A percentile compares a stretch with the other conserved stretches of the same genome.
Evolutionary conservation across 2,113 vertebrate species (phyloP).

Genomic region (Mionectes macconnelli): DNA sequence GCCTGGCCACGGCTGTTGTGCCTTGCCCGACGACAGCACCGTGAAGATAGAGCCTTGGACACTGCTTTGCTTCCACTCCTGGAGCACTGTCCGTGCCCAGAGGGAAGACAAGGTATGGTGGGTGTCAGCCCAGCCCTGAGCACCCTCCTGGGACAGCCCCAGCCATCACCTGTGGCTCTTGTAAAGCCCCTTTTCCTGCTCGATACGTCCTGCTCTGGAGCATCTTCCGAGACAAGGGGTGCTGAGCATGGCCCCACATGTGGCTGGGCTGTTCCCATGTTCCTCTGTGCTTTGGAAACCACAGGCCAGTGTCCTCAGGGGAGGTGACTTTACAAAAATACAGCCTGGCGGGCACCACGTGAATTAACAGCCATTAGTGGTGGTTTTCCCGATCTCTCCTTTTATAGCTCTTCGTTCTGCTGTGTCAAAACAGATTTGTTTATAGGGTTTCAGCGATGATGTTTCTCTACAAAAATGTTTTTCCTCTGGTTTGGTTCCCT

Average conservation of each 20-base stretch:
- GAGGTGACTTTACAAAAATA: neutral
- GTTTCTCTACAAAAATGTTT: constrained; percentile 17
- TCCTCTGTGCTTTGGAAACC: neutral
- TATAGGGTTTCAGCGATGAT: neutral
- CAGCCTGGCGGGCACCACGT: neutral
- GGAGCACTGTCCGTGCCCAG: neutral
- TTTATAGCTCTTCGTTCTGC: constrained; percentile 27
- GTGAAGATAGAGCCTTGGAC: neutral
- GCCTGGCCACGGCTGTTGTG: neutral
- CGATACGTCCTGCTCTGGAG: fast-evolving
- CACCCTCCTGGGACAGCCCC: neutral
- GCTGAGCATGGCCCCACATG: neutral
- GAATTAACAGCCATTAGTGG: neutral
- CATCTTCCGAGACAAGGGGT: fast-evolving
- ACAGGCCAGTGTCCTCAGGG: neutral
- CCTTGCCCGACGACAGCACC: neutral
- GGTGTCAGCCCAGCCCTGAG: neutral
- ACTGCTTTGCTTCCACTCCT: fast-evolving
- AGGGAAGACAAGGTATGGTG: neutral
- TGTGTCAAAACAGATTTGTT: neutral
- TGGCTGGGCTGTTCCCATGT: neutral
- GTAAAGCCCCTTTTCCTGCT: neutral
- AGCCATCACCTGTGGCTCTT: neutral
- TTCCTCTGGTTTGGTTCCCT: neutral
- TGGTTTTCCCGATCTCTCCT: neutral